Base-by-base conservation (phyloP, 2,797 vertebrate genomes). In the Enteromius viviparus region DNA sequence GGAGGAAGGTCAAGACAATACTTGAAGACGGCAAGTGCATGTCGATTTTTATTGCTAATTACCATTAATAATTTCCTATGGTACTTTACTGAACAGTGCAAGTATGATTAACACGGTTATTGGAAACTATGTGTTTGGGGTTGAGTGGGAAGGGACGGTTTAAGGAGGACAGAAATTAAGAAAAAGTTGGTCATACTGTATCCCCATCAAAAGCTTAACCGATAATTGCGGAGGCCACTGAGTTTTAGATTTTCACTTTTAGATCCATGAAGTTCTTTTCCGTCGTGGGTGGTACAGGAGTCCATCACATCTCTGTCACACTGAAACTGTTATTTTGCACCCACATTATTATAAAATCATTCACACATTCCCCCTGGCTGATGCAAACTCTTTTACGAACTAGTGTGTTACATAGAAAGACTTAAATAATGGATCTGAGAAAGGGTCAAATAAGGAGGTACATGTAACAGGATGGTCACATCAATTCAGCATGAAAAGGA, bases 401-500 rank as follows among this genome's bases (percentile, higher is more conserved):
- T 55, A 42, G 49, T 37, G 76, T 76, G 69, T 55, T 81, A 62
- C 55, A 68, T 49, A 65, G 58, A 80, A 60, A 76, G 51, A 60
- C 7, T 69, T 58, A 69, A 85, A 78, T 78, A 80, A 85, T 84
- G 45, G 51, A 62, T 82, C 42, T 47, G 40, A 32, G 69, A 76
- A 80, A 58, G 51, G n/a, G 64, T 64, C 19, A 51, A 85, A 60
- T 42, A 9, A 42, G 55, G 10, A 32, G 55, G 15, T 42, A 15
- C 12, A 75, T 42, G 64, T 66, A 11, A 60, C 51, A 70, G 53
- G 70, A 84, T 70, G 69, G 64, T 72, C 82, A 77, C 26, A 87
- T 84, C 37, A 85, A 89, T 87, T 83, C 80, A 81, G 81, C 74
- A 83, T 87, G 71, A 85, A 78, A 82, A 58, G 66, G 34, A 78